phyloP scores from a whole-genome alignment of 2,797 vertebrate species.

The Melanotaenia trifasciata region DNA sequence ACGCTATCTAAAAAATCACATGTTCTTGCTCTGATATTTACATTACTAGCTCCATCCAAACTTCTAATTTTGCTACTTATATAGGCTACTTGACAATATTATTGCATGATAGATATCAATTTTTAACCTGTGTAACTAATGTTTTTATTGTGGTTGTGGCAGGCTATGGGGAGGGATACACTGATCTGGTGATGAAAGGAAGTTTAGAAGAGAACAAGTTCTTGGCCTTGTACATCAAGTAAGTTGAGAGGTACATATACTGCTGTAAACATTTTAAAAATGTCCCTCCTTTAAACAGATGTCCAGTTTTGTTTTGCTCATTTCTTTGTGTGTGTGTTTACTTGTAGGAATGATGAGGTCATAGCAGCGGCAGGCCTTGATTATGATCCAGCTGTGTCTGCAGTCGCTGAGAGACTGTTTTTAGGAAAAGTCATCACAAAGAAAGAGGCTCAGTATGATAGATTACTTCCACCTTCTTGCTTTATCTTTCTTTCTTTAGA shows the following conservation, averaged over 20 bases:
- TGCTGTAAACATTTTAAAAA: neutral
- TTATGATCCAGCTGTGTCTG: constrained; percentile 86
- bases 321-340: neutral
- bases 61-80: neutral
- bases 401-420: constrained; percentile 84
- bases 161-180: constrained; percentile 88
- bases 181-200: constrained; percentile 85
- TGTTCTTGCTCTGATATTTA: neutral
- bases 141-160: constrained; percentile 17
- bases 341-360: constrained; percentile 80
- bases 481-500: neutral
- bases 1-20: neutral
- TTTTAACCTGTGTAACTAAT: neutral
- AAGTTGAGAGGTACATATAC: constrained; percentile 48
- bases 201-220: constrained; percentile 83
- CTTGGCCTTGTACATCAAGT: constrained; percentile 89
- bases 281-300: neutral
- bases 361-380: constrained; percentile 87
- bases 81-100: too few relatives aligned
- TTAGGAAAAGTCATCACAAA: constrained; percentile 84
- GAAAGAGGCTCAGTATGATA: constrained; percentile 83
- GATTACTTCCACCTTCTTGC: neutral
- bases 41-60: neutral
- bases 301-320: neutral
- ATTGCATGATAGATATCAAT: too few relatives aligned